Evolutionary conservation across 2,888 invertebrate species (phyloP), one percentile per base, ranked within the genome.

Genomic region (Buathra laborator): DNA sequence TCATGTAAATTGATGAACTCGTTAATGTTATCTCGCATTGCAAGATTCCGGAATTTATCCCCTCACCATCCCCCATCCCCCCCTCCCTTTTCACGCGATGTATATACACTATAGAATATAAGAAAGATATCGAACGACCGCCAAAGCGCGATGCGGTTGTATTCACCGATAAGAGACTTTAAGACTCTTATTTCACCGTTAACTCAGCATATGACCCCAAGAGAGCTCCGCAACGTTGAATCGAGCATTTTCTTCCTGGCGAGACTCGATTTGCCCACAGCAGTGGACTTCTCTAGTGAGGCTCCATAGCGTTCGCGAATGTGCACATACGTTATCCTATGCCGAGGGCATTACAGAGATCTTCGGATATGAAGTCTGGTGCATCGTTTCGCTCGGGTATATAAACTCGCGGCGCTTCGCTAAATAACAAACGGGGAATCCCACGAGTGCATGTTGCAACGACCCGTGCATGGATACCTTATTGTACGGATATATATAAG

Each of bases 361-460:
- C 79, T 75, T 79, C 66, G 75, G 82, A 82, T 85, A 85, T 66
- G 85, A 85, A 79, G 81, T 75, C 84, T 66, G 78, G 64, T 53
- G 85, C 82, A 76, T 76, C 79, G 68, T 78, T 78, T 82, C 62
- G 74, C 66, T 59, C 64, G 74, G 19, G 70, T 64, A 82, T 70
- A 68, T 81, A 81, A 78, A 77, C 74, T 84, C 74, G 81, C 44
- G 78, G 68, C 62, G 74, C 78, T 81, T 51, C 46, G 78, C 75
- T 82, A 82, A 82, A 75, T 81, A 84, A 74, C 81, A 68, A 81
- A 84, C 74, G 48, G n/a, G 68, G 66, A 44, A 16, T 51, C 51
- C 59, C 66, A 71, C 75, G 64, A 80, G 48, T 53, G 56, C 56
- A 68, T 74, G 53, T 9, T 56, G n/a, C 62, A 76, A 44, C 67